Evolutionary conservation across 2,888 invertebrate species (phyloP).

Genomic region (Scrobipalpa atriplicella): DNA sequence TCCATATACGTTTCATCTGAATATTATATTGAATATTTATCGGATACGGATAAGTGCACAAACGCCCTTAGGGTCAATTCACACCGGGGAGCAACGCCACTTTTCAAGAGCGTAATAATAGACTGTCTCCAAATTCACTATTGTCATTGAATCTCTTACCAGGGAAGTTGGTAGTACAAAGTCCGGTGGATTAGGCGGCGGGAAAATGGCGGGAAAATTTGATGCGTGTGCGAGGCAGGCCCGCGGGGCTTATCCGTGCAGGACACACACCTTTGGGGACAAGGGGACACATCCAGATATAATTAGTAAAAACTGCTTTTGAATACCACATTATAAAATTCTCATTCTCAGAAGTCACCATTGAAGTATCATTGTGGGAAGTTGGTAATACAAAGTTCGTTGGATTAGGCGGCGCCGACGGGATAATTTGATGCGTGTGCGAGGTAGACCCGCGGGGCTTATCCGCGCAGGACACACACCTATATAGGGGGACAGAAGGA

Average conservation of each 20-base stretch:
- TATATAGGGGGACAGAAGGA: background rate
- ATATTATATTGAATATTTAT: too few relatives aligned
- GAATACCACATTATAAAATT: too few relatives aligned
- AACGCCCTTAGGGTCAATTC: background rate
- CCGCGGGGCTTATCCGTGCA: conserved; percentile 53
- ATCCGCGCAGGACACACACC: conserved; percentile 37
- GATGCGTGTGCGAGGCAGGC: conserved; percentile 63
- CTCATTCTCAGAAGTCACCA: background rate
- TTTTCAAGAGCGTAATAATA: too few relatives aligned
- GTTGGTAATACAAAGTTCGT: conserved; percentile 22
- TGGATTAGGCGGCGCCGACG: conserved; percentile 53
- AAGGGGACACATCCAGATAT: too few relatives aligned
- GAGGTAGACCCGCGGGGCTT: conserved; percentile 55
- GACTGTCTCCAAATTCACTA: too few relatives aligned
- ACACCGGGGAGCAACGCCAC: too few relatives aligned
- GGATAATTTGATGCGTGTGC: conserved; percentile 69
- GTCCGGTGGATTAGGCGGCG: conserved; percentile 54
- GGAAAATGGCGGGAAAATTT: too few relatives aligned
- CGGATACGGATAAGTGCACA: too few relatives aligned
- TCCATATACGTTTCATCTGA: too few relatives aligned
- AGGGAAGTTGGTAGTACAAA: conserved; percentile 18
- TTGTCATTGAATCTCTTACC: too few relatives aligned
- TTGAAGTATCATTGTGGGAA: background rate
- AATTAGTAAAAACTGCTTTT: too few relatives aligned
- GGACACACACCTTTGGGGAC: conserved; percentile 25